Conservation (phyloP, 2,797 vertebrate genomes). For the Sebastolobus alascanus region DNA sequence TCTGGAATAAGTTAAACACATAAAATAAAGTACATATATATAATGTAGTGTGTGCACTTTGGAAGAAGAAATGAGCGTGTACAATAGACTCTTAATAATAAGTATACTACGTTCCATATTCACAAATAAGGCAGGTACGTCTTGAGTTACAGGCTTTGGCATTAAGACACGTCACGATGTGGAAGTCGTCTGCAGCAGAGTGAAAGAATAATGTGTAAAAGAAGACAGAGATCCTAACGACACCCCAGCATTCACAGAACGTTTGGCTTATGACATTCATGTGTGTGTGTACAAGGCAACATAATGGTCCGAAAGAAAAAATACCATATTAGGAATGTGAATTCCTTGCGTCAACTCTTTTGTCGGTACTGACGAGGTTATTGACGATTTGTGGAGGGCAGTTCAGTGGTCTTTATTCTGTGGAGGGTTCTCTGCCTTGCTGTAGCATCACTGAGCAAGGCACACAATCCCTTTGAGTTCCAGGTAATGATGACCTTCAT, state of each 20-base stretch:
- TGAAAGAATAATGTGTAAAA: background rate
- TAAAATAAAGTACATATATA: background rate
- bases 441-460: slow-evolving; percentile 19
- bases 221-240: background rate
- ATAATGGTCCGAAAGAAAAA: background rate
- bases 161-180: slow-evolving; percentile 4
- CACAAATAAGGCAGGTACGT: slow-evolving; percentile 58
- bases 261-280: slow-evolving; percentile 24
- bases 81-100: slow-evolving; percentile 33
- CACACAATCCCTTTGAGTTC: slow-evolving; percentile 14
- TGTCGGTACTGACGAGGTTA: background rate
- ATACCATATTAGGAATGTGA: slow-evolving; percentile 5
- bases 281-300: slow-evolving; percentile 29
- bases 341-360: background rate
- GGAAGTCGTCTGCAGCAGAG: slow-evolving; percentile 22
- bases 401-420: background rate
- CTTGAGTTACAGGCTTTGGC: slow-evolving; percentile 40
- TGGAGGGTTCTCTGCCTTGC: background rate
- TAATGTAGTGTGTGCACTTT: slow-evolving; percentile 52
- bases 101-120: slow-evolving; percentile 70
- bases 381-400: background rate
- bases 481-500: background rate
- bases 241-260: slow-evolving; percentile 15
- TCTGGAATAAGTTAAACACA: slow-evolving; percentile 58
- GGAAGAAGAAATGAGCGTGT: slow-evolving; percentile 21